Percentiles rank a stretch among this genome's conserved stretches.
These are phyloP conservation scores for Epinephelus malabaricus DNA, from an alignment of 2,797 vertebrate species.

Conservation along the genomic window DNA sequence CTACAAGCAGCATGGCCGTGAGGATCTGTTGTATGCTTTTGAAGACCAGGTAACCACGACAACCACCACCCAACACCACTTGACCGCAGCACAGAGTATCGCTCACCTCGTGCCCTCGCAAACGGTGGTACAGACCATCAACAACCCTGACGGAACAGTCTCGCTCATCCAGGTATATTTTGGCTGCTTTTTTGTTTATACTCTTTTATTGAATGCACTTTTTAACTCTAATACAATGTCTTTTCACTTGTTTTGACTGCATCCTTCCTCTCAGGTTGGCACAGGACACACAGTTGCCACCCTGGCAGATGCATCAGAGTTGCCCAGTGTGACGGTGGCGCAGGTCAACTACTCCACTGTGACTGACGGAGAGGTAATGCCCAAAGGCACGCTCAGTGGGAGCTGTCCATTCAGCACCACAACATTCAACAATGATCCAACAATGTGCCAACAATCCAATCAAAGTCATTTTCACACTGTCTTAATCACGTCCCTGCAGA, in stretches of 20 bases:
- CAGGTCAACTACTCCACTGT: conserved; percentile 98
- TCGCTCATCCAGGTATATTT: conserved; percentile 95
- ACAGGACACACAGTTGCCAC: conserved; percentile 98
- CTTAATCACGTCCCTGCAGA: neutral
- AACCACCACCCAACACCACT: conserved; percentile 83
- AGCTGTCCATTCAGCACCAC: conserved; percentile 38
- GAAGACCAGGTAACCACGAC: conserved; percentile 91
- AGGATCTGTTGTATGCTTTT: conserved; percentile 97
- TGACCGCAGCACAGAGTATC: conserved; percentile 92
- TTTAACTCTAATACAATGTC: neutral
- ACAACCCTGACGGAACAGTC: conserved; percentile 97
- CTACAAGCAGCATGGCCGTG: conserved; percentile 98
- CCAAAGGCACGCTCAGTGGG: neutral
- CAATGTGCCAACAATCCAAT: neutral
- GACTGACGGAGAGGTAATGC: conserved; percentile 92
- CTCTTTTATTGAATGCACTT: no score
- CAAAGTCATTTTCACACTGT: neutral
- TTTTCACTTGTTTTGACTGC: neutral
- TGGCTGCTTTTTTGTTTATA: no score
- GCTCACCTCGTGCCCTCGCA: conserved; percentile 97
- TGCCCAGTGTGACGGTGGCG: conserved; percentile 96
- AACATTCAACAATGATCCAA: neutral
- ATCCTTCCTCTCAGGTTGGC: conserved; percentile 87
- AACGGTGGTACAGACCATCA: conserved; percentile 98
- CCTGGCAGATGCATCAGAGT: conserved; percentile 95